Evolutionary conservation across 2,888 invertebrate species (phyloP), one percentile per base, ranked within the genome.

Genomic region (Ditylenchus weischeri): DNA sequence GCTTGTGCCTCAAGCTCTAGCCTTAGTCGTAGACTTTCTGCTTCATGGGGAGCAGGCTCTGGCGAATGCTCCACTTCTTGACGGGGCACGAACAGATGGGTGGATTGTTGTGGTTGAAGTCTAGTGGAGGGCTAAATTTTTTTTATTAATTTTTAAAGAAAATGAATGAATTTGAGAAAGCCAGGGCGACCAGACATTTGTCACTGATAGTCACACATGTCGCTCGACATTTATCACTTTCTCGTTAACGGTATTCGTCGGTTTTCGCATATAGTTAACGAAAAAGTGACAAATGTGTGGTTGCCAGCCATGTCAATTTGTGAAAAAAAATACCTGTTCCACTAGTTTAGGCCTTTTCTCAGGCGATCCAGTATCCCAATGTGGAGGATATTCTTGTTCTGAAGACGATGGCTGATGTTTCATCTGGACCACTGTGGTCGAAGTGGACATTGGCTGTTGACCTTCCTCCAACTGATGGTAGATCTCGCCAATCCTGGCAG

Each of bases 391-490:
- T 13, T 49, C 43, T n/a, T 64, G 51, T 18, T 64, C 47, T 19
- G 64, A 54, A 0, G 57, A 64, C 8, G 64, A 64, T n/a, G 60
- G 49, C 19, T 64, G 61, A 10, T 63, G 50, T 29, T 62, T 66
- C 64, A 66, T 57, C 35, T 66, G 66, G 13, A 66, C 65, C 23
- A 50, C 54, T 18, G 65, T 66, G 35, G 66, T 66, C 10, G 62
- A 10, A 35, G 51, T 50, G n/a, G 23, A 19, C 13, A 47, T 64
- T 48, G 49, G 65, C 64, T 18, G 62, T 36, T 35, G 36, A 13
- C 57, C 23, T 29, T 23, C 10, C 15, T 43, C 43, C 8, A 43
- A 8, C 11, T 43, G 43, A 43, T 43, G 43, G 29, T 29, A 43
- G 19, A 49, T 19, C 29, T 49, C 54, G 21, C 62, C 65, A 50